Evolutionary conservation across 2,888 invertebrate species (phyloP).

Genomic region (Spodoptera littoralis): DNA sequence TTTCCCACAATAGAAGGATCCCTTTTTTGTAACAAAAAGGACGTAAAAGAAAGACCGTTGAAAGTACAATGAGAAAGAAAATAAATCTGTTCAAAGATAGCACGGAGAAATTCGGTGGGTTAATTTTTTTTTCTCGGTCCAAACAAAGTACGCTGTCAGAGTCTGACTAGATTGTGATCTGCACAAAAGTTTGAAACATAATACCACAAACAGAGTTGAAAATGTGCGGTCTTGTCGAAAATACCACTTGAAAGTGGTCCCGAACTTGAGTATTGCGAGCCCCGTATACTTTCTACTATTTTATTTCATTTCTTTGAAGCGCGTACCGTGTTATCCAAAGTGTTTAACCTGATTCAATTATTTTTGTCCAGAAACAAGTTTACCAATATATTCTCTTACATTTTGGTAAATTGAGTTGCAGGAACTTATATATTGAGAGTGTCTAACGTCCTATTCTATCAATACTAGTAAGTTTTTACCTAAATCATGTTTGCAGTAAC

Average conservation of each 20-base stretch:
- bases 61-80: conserved; percentile 50
- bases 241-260: conserved; percentile 82
- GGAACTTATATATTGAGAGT: conserved; percentile 48
- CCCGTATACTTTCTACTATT: conserved; percentile 47
- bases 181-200: conserved; percentile 78
- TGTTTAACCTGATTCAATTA: conserved; percentile 49
- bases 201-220: conserved; percentile 72
- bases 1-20: conserved; percentile 32
- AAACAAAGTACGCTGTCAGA: conserved; percentile 72
- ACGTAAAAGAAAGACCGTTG: conserved; percentile 33
- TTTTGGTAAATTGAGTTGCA: conserved; percentile 60
- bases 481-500: conserved; percentile 32
- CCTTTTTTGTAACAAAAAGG: conserved; percentile 28
- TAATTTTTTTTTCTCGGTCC: conserved; percentile 40
- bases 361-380: conserved; percentile 43
- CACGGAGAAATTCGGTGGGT: conserved; percentile 54
- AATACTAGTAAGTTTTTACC: conserved; percentile 30
- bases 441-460: conserved; percentile 31
- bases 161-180: conserved; percentile 81
- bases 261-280: conserved; percentile 51
- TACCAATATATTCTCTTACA: conserved; percentile 43
- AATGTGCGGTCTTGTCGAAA: conserved; percentile 72
- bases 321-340: conserved; percentile 53
- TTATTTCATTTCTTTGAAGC: conserved; percentile 53
- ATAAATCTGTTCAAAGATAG: conserved; percentile 54